Base-by-base conservation (phyloP, 2,888 invertebrate genomes). In the Deroplatys truncata region DNA sequence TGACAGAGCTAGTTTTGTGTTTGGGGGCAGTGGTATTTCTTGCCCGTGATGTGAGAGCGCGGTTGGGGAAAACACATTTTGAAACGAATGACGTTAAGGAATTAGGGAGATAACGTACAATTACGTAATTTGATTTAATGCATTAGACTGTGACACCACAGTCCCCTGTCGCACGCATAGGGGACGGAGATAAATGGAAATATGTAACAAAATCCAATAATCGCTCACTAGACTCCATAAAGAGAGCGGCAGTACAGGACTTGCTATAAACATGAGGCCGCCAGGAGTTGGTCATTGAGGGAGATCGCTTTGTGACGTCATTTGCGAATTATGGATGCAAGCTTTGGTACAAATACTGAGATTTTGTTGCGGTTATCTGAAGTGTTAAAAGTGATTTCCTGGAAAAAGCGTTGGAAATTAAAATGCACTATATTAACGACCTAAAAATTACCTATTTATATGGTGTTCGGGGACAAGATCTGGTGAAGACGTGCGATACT, bases 121-220 rank as follows among this genome's bases (percentile, higher is more conserved):
- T 88, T 82, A 84, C 56, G 87, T 90, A 90, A 90, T 90, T 90
- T 88, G 88, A 90, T 90, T 89, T 72, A 86, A 49, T 87, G 10
- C 84, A 86, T 43, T 88, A 86, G 89, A 87, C 88, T 89, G 88
- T 86, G 90, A 90, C 88, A 89, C 90, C 89, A 87, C 89, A 84
- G 86, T 28, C 87, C 83, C 82, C 31, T 87, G 88, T 86, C 86
- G 86, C 86, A 56, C 29, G 29, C 88, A 83, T 85, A 20, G 82
- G 85, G 85, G 85, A 85, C 85, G n/a, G 85, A 31, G 28, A 29
- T 43, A 72, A 89, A 85, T 85, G 85, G 85, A 89, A 85, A 85
- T 72, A 72, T 28, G 43, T 88, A 90, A 90, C 85, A 28, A 82
- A 90, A 90, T 90, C 90, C 85, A 88, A 90, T 88, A 88, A 85